Evolutionary conservation across 2,113 vertebrate species (phyloP), one percentile per base, ranked within the genome.

Genomic region (Tenebrosternarchus preto): DNA sequence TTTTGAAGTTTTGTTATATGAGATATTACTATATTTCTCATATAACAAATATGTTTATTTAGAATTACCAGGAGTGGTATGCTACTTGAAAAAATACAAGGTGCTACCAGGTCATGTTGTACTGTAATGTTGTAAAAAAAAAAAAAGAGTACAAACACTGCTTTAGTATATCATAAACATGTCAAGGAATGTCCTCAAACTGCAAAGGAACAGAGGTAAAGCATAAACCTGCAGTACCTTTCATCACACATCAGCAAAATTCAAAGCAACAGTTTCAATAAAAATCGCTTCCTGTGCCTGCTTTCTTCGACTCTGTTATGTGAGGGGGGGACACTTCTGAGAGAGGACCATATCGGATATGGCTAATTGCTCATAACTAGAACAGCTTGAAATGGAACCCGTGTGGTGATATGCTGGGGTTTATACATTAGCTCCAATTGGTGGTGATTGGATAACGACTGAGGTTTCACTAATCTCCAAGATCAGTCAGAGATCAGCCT

Each of bases 381-480:
- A 73, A 73, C 36, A 25, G 50, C 31, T 68, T 16, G 67, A 77
- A 73, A 78, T 73, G 50, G 78, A 73, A 78, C 63, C 43, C 69
- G 70, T 59, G 31, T 73, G 81, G 20, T 46, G 50, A 74, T 73
- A 73, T n/a, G 20, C 31, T 50, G 71, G 57, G 66, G 25, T 61
- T 66, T 73, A 73, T 59, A 33, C 27, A 78, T 59, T 80, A 77
- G 56, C 29, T 77, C 24, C 73, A 43, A 77, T 77, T 71, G 72
- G 31, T 69, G 43, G 64, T 76, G 77, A 83, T 46, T 76, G 77
- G 73, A 76, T 80, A 80, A 70, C 29, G 43, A 83, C 72, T 55
- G 72, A 70, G 76, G 81, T 74, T 72, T 72, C 59, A 20, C 24
- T 74, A 83, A 83, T 80, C 80, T 73, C 60, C n/a, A 55, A 39